phyloP scores from a whole-genome alignment of 1,140 invertebrate species.

The Radopholus similis region DNA sequence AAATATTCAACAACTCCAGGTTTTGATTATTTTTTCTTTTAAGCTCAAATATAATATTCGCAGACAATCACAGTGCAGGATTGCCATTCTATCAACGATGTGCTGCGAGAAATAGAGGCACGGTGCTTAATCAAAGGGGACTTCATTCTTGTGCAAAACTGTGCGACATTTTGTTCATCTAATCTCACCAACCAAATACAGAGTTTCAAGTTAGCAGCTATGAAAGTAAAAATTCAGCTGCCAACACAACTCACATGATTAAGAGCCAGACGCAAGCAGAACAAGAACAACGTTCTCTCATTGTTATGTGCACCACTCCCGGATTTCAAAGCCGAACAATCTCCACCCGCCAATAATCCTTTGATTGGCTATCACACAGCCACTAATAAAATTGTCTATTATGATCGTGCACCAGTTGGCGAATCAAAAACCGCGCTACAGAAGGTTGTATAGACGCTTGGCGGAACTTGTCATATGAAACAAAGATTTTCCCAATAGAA shows the following conservation, averaged over 20 bases:
- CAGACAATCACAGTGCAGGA: background rate
- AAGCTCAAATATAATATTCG: background rate
- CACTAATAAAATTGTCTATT: conserved; percentile 16
- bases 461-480: conserved; percentile 1
- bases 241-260: conserved; percentile 7
- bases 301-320: conserved; percentile 7
- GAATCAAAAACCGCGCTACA: background rate
- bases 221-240: conserved; percentile 6
- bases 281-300: conserved; percentile 26
- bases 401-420: background rate
- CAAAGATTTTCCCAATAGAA: background rate
- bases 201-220: conserved; percentile 14
- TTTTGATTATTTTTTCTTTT: background rate
- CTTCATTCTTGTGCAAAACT: conserved; percentile 26
- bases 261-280: conserved; percentile 11
- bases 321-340: background rate
- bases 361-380: background rate
- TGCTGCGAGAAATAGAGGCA: conserved; percentile 23
- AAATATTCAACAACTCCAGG: background rate
- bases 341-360: background rate
- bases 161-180: conserved; percentile 29
- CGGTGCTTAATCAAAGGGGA: conserved; percentile 23
- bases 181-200: conserved; percentile 15
- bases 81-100: conserved; percentile 20
- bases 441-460: conserved; percentile 18